A percentile compares a stretch with the other conserved stretches of the same genome.
phyloP scores from a whole-genome alignment of 2,888 invertebrate species.

The Synergus itoensis region DNA sequence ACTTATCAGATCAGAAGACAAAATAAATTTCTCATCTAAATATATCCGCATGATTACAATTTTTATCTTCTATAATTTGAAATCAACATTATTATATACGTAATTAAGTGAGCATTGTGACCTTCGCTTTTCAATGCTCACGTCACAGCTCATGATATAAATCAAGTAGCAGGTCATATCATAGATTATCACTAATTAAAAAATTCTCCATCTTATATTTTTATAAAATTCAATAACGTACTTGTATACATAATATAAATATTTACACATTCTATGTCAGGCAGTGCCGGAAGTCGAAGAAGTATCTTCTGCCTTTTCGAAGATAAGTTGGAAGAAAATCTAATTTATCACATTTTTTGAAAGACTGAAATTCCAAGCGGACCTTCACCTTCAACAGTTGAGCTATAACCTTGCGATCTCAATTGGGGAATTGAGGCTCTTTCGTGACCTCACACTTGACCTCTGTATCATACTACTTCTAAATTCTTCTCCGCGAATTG shows the following conservation, averaged over 20 bases:
- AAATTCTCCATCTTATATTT: background rate
- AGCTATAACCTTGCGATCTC: conserved; percentile 34
- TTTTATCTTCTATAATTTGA: conserved; percentile 9
- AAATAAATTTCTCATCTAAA: background rate
- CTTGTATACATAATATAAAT: background rate
- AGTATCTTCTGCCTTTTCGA: background rate
- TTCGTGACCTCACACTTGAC: conserved; percentile 79
- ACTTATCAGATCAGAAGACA: background rate
- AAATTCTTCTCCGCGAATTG: conserved; percentile 83
- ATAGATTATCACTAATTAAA: conserved; percentile 4
- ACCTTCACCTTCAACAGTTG: background rate
- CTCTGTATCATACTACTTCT: conserved; percentile 81
- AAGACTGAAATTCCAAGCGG: background rate
- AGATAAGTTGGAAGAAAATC: background rate
- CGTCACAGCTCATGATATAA: conserved; percentile 8
- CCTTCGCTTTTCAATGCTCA: conserved; percentile 31
- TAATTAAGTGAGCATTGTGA: conserved; percentile 26
- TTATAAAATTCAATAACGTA: background rate
- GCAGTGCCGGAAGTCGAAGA: background rate
- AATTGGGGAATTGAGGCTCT: conserved; percentile 39
- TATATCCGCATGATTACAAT: background rate
- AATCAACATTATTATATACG: conserved; percentile 24
- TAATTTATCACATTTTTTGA: conserved; percentile 17
- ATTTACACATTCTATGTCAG: conserved; percentile 4
- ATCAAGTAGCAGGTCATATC: background rate